Conservation (phyloP, 2,888 invertebrate species). For the Ectemnius cavifrons region DNA sequence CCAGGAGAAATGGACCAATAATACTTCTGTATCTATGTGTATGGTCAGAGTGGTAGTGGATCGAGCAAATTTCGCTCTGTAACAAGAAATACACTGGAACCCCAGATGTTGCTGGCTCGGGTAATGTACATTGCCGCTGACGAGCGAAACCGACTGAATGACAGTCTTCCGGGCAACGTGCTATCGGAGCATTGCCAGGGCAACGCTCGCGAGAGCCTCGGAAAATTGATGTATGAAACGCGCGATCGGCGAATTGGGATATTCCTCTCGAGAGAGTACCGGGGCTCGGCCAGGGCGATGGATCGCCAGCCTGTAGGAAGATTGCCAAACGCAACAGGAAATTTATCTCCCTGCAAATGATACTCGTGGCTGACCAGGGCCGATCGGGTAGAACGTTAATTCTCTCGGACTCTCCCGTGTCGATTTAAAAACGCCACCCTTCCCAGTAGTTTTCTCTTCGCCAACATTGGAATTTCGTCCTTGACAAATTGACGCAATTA, state of each 20-base stretch:
- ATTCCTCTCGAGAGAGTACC: background rate
- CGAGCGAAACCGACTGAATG: conserved; percentile 39
- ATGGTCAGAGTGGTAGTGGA: background rate
- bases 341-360: conserved; percentile 7
- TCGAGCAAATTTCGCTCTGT: background rate
- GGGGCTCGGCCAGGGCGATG: background rate
- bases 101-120: conserved; percentile 44
- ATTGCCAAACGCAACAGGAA: conserved; percentile 30
- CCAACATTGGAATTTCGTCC: too few relatives aligned
- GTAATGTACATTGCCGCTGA: conserved; percentile 43
- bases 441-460: too few relatives aligned
- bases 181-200: conserved; percentile 28
- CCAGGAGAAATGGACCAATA: background rate
- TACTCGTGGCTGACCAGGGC: background rate
- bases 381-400: conserved; percentile 2
- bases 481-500: too few relatives aligned
- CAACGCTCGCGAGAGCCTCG: conserved; percentile 9
- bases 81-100: conserved; percentile 33
- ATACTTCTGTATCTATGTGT: background rate
- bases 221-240: conserved; percentile 20
- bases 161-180: conserved; percentile 40
- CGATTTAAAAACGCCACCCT: too few relatives aligned
- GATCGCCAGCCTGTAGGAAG: conserved; percentile 18
- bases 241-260: conserved; percentile 5
- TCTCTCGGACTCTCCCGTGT: background rate